phyloP scores from a whole-genome alignment of 2,113 vertebrate species.

The Lagopus muta region DNA sequence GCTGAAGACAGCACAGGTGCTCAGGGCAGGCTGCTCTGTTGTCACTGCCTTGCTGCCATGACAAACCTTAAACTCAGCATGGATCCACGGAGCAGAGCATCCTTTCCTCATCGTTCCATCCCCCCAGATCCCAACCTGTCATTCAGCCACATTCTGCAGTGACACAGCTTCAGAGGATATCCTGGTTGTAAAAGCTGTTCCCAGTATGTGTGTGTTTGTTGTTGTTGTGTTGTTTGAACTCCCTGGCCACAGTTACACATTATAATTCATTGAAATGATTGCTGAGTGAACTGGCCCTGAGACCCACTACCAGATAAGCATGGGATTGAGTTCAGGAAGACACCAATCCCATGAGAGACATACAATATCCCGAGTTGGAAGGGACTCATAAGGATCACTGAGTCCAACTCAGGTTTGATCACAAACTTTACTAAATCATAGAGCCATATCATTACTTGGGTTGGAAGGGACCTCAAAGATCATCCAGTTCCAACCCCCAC shows the following conservation, averaged over 20 bases:
- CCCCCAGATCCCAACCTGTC: neutral
- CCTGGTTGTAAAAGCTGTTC: neutral
- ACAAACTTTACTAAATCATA: too few species aligned
- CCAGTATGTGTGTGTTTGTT: neutral
- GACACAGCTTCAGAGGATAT: neutral
- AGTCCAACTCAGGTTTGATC: too few species aligned
- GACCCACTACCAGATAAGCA: neutral
- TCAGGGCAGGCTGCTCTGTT: rapidly evolving
- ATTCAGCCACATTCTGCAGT: rapidly evolving
- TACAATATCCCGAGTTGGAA: too few species aligned
- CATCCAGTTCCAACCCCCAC: too few species aligned
- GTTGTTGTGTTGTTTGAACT: neutral
- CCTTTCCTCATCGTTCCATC: neutral
- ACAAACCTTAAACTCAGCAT: neutral
- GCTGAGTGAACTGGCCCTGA: neutral
- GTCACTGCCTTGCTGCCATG: neutral
- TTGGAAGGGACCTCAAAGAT: too few species aligned
- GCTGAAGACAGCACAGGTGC: neutral
- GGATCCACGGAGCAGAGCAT: neutral
- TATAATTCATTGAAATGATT: neutral
- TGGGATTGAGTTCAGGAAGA: neutral
- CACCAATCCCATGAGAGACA: neutral
- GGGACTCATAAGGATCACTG: too few species aligned
- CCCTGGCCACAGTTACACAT: neutral
- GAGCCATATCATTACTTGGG: too few species aligned